Conservation (phyloP, 1,140 invertebrate genomes). For the Ylistrum balloti region DNA sequence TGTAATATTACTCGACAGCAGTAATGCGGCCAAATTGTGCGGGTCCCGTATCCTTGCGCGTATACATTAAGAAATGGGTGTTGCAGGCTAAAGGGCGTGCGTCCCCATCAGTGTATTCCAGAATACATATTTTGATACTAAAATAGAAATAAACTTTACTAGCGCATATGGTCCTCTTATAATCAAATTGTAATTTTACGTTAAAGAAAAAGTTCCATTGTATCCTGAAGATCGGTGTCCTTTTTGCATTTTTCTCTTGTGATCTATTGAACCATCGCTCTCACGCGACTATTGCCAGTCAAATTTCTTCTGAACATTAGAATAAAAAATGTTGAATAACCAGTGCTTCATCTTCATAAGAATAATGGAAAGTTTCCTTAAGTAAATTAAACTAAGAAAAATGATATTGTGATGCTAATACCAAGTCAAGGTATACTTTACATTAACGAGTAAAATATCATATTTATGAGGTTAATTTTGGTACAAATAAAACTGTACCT, state of each 20-base stretch:
- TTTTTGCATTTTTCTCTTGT: background rate
- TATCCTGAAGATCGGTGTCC: background rate
- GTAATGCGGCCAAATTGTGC: conserved; percentile 32
- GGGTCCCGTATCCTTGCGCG: conserved; percentile 22
- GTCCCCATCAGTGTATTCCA: background rate
- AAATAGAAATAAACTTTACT: conserved; percentile 36
- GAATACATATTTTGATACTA: conserved; percentile 40
- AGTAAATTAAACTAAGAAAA: too few species aligned
- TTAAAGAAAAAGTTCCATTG: background rate
- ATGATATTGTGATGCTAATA: too few species aligned
- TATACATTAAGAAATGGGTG: conserved; percentile 7
- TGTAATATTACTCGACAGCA: conserved; percentile 38
- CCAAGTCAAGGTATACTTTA: too few species aligned
- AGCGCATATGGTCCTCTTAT: conserved; percentile 10
- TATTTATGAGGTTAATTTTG: too few species aligned
- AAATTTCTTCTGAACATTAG: background rate
- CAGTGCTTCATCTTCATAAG: too few species aligned
- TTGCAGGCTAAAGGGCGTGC: conserved; percentile 24
- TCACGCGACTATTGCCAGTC: background rate
- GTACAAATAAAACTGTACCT: too few species aligned
- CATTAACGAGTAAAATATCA: too few species aligned
- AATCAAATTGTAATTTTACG: conserved; percentile 40
- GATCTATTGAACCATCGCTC: background rate
- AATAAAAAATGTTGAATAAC: background rate
- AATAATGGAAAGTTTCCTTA: too few species aligned